A percentile compares a stretch with the other conserved stretches of the same genome.
Evolutionary conservation across 2,888 invertebrate genomes (phyloP).

Genomic region (Pseudanteris insignis): DNA sequence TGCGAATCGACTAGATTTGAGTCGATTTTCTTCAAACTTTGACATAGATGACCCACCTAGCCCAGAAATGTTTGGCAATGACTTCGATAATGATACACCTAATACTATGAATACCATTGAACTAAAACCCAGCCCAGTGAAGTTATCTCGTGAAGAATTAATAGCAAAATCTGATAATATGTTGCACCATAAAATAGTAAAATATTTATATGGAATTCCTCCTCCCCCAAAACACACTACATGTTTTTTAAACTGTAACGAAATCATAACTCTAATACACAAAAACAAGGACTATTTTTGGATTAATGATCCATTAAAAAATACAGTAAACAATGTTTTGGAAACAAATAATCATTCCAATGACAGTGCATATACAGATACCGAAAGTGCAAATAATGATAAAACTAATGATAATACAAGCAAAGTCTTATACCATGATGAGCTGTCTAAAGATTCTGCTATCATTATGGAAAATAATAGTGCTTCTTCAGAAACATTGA

Average conservation of each 20-base stretch:
- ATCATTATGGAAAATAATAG: constrained; percentile 30
- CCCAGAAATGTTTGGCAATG: constrained; percentile 63
- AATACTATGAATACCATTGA: background rate
- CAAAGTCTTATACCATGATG: constrained; percentile 4
- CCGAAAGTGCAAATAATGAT: constrained; percentile 14
- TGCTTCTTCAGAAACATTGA: constrained; percentile 28
- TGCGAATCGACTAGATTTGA: background rate
- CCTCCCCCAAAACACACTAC: constrained; percentile 81
- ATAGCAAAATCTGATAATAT: constrained; percentile 61
- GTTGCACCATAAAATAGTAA: constrained; percentile 68
- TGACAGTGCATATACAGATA: constrained; percentile 39
- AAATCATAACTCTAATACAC: constrained; percentile 73
- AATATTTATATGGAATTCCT: constrained; percentile 74
- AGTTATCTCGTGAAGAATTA: constrained; percentile 52
- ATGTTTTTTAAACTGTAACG: constrained; percentile 73
- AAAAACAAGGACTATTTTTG: constrained; percentile 69
- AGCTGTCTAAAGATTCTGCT: constrained; percentile 34
- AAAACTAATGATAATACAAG: constrained; percentile 8
- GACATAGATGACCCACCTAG: constrained; percentile 44
- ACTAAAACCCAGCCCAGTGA: constrained; percentile 39
- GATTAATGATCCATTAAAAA: constrained; percentile 26
- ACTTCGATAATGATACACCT: constrained; percentile 49
- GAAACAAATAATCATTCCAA: constrained; percentile 56
- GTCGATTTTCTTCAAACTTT: background rate
- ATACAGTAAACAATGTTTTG: constrained; percentile 56